These are phyloP conservation scores for Epinotia brunnichana DNA, from an alignment of 2,888 invertebrate species.

Conservation along the genomic window DNA sequence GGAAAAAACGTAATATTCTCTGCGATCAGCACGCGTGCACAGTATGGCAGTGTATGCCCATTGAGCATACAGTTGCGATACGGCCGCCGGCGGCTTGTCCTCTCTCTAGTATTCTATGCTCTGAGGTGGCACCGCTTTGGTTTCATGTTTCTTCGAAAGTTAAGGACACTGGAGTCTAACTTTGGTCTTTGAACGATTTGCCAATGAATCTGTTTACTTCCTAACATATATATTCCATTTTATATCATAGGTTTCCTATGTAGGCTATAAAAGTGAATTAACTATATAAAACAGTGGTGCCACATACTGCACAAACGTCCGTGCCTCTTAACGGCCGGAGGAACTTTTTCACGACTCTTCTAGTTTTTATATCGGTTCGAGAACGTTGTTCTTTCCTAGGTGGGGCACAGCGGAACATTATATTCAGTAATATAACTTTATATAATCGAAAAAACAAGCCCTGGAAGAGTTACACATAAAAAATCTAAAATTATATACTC, in stretches of 20 bases:
- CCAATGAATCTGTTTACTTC: neutral
- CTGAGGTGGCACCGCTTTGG: too few relatives aligned
- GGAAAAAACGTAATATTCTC: too few relatives aligned
- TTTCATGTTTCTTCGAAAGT: too few relatives aligned
- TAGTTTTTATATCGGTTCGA: conserved; percentile 43
- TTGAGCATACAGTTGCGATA: too few relatives aligned
- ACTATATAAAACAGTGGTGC: conserved; percentile 15
- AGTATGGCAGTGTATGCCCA: too few relatives aligned
- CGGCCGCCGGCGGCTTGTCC: too few relatives aligned
- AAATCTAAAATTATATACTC: too few relatives aligned
- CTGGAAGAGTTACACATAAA: too few relatives aligned
- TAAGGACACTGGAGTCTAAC: too few relatives aligned
- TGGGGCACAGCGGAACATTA: neutral
- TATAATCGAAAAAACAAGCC: too few relatives aligned
- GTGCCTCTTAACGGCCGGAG: conserved; percentile 37
- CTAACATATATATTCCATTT: neutral
- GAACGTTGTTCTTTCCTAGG: conserved; percentile 29
- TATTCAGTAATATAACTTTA: neutral
- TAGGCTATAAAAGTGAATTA: conserved; percentile 18
- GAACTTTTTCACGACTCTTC: conserved; percentile 44
- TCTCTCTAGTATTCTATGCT: too few relatives aligned
- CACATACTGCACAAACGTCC: conserved; percentile 38
- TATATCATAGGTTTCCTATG: neutral
- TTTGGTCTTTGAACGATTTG: neutral
- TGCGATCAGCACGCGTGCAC: too few relatives aligned